phyloP scores from a whole-genome alignment of 2,888 invertebrate species.

The Blastobasis lacticolella region DNA sequence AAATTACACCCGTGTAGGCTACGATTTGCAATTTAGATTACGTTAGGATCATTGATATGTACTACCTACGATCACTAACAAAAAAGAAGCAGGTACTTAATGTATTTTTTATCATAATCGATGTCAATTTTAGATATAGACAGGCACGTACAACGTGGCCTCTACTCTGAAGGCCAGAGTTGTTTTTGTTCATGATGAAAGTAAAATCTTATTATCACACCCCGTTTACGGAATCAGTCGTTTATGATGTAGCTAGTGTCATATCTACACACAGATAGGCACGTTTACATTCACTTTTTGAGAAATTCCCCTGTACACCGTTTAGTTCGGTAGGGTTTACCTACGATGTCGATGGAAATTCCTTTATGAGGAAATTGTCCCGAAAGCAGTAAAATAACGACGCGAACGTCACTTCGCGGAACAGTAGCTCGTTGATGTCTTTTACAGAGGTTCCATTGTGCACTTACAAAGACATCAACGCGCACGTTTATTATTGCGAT shows the following conservation, averaged over 20 bases:
- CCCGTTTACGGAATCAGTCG: too few relatives aligned
- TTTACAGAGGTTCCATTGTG: background rate
- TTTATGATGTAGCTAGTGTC: too few relatives aligned
- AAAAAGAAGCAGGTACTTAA: background rate
- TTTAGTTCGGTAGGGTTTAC: too few relatives aligned
- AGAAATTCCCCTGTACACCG: too few relatives aligned
- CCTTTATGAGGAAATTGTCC: background rate
- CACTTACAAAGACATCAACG: background rate
- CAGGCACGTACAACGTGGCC: background rate
- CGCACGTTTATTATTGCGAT: background rate
- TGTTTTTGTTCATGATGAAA: too few relatives aligned
- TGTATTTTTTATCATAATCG: conserved; percentile 10
- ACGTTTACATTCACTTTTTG: too few relatives aligned
- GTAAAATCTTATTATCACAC: too few relatives aligned
- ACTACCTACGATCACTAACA: conserved; percentile 1
- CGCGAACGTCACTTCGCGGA: background rate
- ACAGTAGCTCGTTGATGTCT: background rate
- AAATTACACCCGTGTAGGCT: conserved; percentile 2
- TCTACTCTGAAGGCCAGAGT: conserved; percentile 1
- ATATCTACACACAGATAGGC: too few relatives aligned
- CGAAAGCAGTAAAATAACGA: background rate
- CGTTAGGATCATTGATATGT: conserved; percentile 4
- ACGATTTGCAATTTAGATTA: conserved; percentile 15
- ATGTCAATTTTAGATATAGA: conserved; percentile 8
- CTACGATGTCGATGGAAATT: background rate